Base-by-base conservation (phyloP, 1,140 invertebrate species). In the Rhyzopertha dominica region DNA sequence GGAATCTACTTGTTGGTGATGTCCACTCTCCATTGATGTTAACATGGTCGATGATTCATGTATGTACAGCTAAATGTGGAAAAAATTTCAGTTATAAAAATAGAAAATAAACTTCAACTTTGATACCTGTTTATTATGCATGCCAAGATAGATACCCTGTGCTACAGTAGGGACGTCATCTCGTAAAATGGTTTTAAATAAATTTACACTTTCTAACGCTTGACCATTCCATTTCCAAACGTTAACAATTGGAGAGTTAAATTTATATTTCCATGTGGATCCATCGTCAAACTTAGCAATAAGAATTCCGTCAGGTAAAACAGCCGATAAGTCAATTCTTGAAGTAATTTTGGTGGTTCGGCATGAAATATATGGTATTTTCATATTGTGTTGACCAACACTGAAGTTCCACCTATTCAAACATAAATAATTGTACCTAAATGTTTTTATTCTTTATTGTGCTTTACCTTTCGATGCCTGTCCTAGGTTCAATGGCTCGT, bases 371-470 rank as follows among this genome's bases (percentile, higher is more conserved):
- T 61, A 61, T 62, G 64, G 53, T n/a, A 90, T 56, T 31, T 81
- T 79, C 23, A 95, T 53, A 51, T 93, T 82, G 69, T 93, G 85
- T 47, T 89, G 82, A 1, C 86, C 90, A 20, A 96, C 91, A 67
- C 89, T 94, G 60, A 94, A 97, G 72, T 96, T 95, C 93, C 93
- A 96, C 58, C 88, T 87, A 55, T 38, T 40, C 23, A 20, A 3
- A 22, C 22, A 43, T 38, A 41, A 41, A 41, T 9, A 41, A 2
- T 17, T 3, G 19, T n/a, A 10, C 30, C 17, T 16, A 30, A n/a
- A 14, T 14, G 19, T 41, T 10, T 41, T 23, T 37, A 43, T 4
- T 18, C 7, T 22, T 20, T 13, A 43, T 37, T 17, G 23, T 40
- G n/a, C 17, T 35, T 65, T 48, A 84, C 84, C 84, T 89, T 74